Conservation (phyloP, 2,113 vertebrate genomes). For the Helogale parvula region DNA sequence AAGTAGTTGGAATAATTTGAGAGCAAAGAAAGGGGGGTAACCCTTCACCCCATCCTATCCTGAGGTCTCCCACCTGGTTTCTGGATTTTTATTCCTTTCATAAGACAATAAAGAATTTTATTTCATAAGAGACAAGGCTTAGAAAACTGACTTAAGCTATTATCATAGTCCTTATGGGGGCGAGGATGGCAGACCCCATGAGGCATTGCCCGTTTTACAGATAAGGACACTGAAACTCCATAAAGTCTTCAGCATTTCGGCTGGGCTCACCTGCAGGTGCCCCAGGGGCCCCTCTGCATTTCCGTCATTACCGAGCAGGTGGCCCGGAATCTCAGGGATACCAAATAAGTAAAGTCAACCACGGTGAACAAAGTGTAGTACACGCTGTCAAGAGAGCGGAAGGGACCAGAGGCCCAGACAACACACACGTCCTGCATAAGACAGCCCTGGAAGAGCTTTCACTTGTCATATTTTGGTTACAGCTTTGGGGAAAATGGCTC, state of each 20-base stretch:
- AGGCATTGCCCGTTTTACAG: not conserved
- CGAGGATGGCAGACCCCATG: not conserved
- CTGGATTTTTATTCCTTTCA: not conserved
- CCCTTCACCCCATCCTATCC: not conserved
- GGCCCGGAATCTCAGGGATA: not conserved
- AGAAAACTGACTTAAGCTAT: not conserved
- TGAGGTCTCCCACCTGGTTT: not conserved
- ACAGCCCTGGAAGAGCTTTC: not conserved
- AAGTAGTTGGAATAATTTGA: not conserved
- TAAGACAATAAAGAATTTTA: not conserved
- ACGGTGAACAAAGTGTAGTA: not conserved
- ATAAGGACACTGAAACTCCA: not conserved
- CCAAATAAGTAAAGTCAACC: not conserved
- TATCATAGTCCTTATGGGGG: not conserved
- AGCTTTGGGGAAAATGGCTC: not conserved
- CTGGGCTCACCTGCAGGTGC: rapidly evolving
- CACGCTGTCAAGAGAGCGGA: not conserved
- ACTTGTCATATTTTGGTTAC: not conserved
- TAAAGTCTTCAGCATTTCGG: rapidly evolving
- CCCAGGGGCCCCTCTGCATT: rapidly evolving
- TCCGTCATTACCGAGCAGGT: rapidly evolving
- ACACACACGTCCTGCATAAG: rapidly evolving
- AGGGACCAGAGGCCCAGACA: not conserved
- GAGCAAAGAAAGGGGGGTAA: not conserved
- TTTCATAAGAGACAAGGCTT: not conserved